Percentiles rank a stretch among this genome's conserved stretches.
Evolutionary conservation across 2,113 vertebrate genomes (phyloP).

Genomic region (Platysternon megacephalum): DNA sequence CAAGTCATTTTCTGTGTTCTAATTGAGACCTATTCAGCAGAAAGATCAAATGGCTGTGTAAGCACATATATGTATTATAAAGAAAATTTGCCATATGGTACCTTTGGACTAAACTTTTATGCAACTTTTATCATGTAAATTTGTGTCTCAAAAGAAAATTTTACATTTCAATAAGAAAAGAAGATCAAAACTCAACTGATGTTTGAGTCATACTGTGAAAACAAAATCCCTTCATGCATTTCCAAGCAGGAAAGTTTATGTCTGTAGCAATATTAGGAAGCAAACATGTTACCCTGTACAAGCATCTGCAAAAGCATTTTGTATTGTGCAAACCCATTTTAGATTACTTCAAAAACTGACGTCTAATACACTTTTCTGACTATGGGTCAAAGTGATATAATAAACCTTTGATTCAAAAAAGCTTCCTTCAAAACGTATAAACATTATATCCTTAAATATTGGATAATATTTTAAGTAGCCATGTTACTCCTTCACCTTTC

Average conservation of each 20-base stretch:
- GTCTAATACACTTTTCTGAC: neutral
- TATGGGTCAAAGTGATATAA: neutral
- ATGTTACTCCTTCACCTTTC: slow-evolving; percentile 30
- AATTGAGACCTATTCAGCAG: neutral
- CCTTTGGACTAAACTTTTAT: fast-evolving
- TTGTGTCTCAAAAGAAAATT: neutral
- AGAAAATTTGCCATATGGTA: neutral
- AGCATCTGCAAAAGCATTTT: neutral
- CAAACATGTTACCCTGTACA: neutral
- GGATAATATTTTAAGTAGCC: slow-evolving; percentile 10
- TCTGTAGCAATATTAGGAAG: neutral
- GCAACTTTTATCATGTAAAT: neutral
- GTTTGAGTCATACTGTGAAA: neutral
- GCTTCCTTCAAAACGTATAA: slow-evolving; percentile 8
- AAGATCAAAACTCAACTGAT: neutral
- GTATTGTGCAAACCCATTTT: neutral
- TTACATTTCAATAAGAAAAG: neutral
- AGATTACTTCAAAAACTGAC: neutral
- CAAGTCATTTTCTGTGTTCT: neutral
- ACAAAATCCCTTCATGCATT: neutral
- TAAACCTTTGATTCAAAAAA: neutral
- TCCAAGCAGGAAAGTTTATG: neutral
- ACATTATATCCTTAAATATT: neutral
- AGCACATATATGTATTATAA: neutral
- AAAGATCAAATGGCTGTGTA: neutral